Base-by-base conservation (phyloP, 2,113 vertebrate genomes). In the Callorhinus ursinus region DNA sequence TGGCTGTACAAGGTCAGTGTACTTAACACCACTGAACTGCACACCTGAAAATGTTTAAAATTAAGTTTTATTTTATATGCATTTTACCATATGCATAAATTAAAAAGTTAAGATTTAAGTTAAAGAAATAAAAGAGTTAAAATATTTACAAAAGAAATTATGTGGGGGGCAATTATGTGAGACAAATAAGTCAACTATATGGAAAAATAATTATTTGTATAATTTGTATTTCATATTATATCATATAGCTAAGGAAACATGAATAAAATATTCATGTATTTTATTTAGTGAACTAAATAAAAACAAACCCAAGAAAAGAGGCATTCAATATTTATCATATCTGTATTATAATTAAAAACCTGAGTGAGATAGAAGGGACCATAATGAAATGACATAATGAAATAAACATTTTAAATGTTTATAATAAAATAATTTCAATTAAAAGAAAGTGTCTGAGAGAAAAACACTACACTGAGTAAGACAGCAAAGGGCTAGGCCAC, bases 381-480 rank as follows among this genome's bases (percentile, higher is more conserved):
- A 91, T 67, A 51, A 76, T 82, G 28, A 93, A 80, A 88, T n/a
- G 65, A n/a, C 57, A 87, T 74, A 39, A 74, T 87, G 33, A 93
- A 86, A 88, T 51, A 5, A 67, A 94, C 65, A 6, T 57, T 33
- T 82, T 49, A 94, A 80, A 61, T 81, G 4, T 82, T 90, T 87
- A 82, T 81, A 46, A 63, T 87, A 80, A 91, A 91, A 82, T 76
- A 49, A 82, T 67, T 82, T 94, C 49, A 82, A 57, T 36, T 39
- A 90, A 46, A 82, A 95, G 39, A 51, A 86, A 96, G 9, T 63
- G 31, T 26, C 53, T 80, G 5, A 69, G 26, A 51, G 7, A 36
- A 90, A 90, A 93, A 84, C 14, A 57, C 8, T 7, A 72, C 36
- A 55, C 22, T 86, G 51, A 57, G 55, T 93, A 86, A 80, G 46